Evolutionary conservation across 2,113 vertebrate genomes (phyloP).

Genomic region (Myanophis thanlyinensis): DNA sequence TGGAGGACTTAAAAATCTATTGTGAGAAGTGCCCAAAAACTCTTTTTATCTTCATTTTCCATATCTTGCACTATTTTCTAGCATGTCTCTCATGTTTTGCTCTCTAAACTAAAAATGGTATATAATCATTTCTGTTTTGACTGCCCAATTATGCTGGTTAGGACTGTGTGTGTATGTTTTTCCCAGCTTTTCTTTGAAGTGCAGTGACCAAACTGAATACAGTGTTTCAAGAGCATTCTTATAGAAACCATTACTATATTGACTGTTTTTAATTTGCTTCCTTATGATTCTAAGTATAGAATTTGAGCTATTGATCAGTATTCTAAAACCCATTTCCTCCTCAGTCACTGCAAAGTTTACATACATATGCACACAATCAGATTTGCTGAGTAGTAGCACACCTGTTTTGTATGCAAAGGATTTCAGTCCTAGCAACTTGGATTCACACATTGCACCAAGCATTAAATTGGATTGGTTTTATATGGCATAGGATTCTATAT

Average conservation of each 20-base stretch:
- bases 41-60: background rate
- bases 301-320: background rate
- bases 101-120: background rate
- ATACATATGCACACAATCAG: background rate
- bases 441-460: background rate
- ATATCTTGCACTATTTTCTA: background rate
- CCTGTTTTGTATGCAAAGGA: background rate
- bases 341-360: background rate
- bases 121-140: background rate
- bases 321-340: background rate
- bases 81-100: background rate
- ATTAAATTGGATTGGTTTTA: background rate
- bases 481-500: background rate
- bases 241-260: background rate
- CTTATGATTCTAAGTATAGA: background rate
- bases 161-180: background rate
- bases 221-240: background rate
- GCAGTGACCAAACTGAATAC: background rate
- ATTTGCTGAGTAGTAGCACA: background rate
- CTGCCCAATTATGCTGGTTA: background rate
- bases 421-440: background rate
- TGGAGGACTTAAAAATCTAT: too few relatives aligned
- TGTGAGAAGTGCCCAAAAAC: background rate
- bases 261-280: background rate
- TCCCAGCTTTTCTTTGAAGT: background rate